phyloP scores from a whole-genome alignment of 2,888 invertebrate genomes.

The Drosophila nigricruria region DNA sequence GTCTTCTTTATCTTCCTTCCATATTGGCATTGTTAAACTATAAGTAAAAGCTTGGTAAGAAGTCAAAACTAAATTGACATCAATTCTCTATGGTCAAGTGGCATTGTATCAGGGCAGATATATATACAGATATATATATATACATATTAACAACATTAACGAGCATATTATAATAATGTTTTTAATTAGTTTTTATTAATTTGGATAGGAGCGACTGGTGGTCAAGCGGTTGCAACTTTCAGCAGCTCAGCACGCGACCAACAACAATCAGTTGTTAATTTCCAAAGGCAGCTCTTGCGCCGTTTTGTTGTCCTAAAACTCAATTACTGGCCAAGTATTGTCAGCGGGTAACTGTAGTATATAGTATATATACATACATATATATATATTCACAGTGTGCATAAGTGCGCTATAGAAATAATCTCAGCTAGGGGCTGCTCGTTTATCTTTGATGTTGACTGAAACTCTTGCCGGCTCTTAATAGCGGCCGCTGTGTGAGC shows the following conservation, averaged over 20 bases:
- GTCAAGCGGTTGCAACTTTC: background rate
- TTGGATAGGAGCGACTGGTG: background rate
- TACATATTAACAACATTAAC: background rate
- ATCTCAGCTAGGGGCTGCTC: slow-evolving; percentile 43
- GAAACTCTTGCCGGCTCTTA: slow-evolving; percentile 20
- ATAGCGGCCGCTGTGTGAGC: slow-evolving; percentile 23
- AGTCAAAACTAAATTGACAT: background rate
- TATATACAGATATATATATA: background rate
- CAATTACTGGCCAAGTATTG: slow-evolving; percentile 28
- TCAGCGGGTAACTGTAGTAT: slow-evolving; percentile 20
- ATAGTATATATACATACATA: background rate
- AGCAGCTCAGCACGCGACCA: slow-evolving; percentile 15
- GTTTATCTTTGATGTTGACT: slow-evolving; percentile 53
- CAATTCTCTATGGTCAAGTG: background rate
- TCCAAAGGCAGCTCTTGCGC: background rate
- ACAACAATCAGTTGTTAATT: slow-evolving; percentile 8
- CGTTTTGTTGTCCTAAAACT: slow-evolving; percentile 23
- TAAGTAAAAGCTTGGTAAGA: too few species aligned
- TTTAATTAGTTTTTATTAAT: slow-evolving; percentile 9
- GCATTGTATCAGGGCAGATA: background rate
- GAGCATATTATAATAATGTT: slow-evolving; percentile 2
- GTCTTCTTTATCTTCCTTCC: too few species aligned
- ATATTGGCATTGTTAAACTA: too few species aligned
- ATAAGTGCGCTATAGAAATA: slow-evolving; percentile 17
- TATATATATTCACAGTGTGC: background rate